Base-by-base conservation (phyloP, 2,888 invertebrate species). In the Epinotia brunnichana region DNA sequence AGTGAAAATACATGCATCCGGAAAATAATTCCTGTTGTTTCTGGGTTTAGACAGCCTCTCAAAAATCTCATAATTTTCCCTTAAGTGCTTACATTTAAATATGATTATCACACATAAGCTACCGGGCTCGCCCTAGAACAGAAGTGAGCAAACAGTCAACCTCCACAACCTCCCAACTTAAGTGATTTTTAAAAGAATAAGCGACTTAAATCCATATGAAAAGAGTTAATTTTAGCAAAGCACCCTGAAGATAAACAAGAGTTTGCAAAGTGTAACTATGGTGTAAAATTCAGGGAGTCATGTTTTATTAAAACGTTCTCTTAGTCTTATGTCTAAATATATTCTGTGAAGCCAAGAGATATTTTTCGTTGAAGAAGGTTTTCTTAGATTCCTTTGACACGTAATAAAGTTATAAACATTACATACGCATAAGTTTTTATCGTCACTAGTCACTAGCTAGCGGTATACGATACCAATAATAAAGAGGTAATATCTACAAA, bases 241-340 rank as follows among this genome's bases (percentile, higher is more conserved):
- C 17, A 4, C 13, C 9, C 17, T 51, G 17, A 35, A 19, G 3
- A 11, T 2, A 35, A 35, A 39, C 19, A 19, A 1, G 53, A 64
- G 53, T 54, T 53, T 17, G 3, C 4, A 9, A 64, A 54, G 15
- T 39, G 4, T 10, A 51, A 9, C 21, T 24, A n/a, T 57, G 44
- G 57, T 53, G 39, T 51, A 51, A 70, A 70, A 64, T 39, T 53
- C 57, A 59, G 24, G 44, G 21, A 57, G 70, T 64, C 70, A 64
- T 70, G 70, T 59, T 64, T 70, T 70, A 70, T 70, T 64, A 64
- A 70, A 70, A 62, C 39, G 53, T 17, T 24, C 51, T 62, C n/a
- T 56, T 35, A 35, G 21, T n/a, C n/a, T n/a, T n/a, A 62, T 17
- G 51, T 15, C 48, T 35, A 35, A 63, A 53, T 62, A 29, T 62